Evolutionary conservation across 1,140 invertebrate genomes (phyloP), one percentile per base, ranked within the genome.

Genomic region (Brachionus koreanus): DNA sequence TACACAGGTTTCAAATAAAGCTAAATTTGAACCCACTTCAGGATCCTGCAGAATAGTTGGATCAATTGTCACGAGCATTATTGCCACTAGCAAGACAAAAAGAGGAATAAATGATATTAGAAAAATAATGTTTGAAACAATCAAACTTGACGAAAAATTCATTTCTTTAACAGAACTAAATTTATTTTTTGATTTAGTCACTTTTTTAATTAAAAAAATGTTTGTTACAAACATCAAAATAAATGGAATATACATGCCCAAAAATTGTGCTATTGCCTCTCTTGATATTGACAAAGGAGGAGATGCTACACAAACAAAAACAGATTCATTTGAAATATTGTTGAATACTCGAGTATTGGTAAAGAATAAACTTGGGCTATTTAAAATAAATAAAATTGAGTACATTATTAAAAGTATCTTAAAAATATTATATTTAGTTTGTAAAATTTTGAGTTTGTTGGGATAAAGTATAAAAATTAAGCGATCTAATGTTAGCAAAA

Each of bases 171-270:
- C 13, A 12, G 23, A 33, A n/a, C 5, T 33, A 7, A 67, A 13
- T 10, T 67, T 67, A 29, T 67, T 35, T 67, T 25, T 67, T 29
- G 63, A 67, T 5, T 67, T 67, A 7, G 33, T 5, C 5, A 67
- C 63, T 67, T 67, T 67, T 33, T 33, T 33, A 33, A 67, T 39
- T 1, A 67, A n/a, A 33, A 67, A 19, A 13, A 35, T 4, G 29
- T 67, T 67, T 67, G 23, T 33, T n/a, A 2, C 33, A 35, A 67
- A 67, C 23, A 67, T 67, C 12, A 67, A 35, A 29, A 35, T 29
- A 67, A 67, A 37, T n/a, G 63, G 63, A n/a, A 67, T 35, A 67
- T 33, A 67, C 4, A 67, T 67, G 7, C 63, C 63, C 13, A 67
- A 33, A 13, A 67, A 29, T 12, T 67, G 63, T 13, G 63, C 63